Base-by-base conservation (phyloP, 1,140 invertebrate genomes). In the Adoxophyes honmai region DNA sequence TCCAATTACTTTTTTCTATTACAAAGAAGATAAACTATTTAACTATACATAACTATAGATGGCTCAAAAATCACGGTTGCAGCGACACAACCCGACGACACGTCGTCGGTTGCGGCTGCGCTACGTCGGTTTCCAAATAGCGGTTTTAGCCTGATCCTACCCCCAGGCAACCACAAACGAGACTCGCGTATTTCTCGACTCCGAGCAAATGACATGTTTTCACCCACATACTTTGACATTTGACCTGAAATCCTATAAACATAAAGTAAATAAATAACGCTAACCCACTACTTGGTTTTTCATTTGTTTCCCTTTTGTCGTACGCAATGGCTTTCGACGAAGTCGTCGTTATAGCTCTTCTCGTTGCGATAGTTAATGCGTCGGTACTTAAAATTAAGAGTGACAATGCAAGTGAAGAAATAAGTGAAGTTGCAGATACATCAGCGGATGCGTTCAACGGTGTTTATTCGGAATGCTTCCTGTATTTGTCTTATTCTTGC, bases 401-500 rank as follows among this genome's bases (percentile, higher is more conserved):
- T 14, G 35, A 53, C 18, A 61, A 57, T 64, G 21, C 13, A 21
- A 57, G 52, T 55, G 55, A 59, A 34, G 60, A 65, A 11, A 48
- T 67, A 10, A 57, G 61, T 37, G 55, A 64, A 55, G 39, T 52
- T 51, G 53, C 52, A 18, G 53, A 60, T 44, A 72, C 70, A 55
- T 60, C 68, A n/a, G 68, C 75, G 44, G 58, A 77, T 67, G 78
- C 75, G 6, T 89, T 87, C 53, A 61, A 81, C 60, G 84, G 84
- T 66, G 89, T 90, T 55, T 90, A 90, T 72, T 72, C 80, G 6
- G 84, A 88, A 65, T 90, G 89, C 70, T 71, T 89, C 57, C 56
- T 83, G 18, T 71, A 80, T 60, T 71, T 92, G 0, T 92, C 91
- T 0, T 81, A 90, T 4, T 60, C 66, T 10, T 92, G 91, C 59